Base-by-base conservation (phyloP, 2,113 vertebrate genomes). In the Passer domesticus region DNA sequence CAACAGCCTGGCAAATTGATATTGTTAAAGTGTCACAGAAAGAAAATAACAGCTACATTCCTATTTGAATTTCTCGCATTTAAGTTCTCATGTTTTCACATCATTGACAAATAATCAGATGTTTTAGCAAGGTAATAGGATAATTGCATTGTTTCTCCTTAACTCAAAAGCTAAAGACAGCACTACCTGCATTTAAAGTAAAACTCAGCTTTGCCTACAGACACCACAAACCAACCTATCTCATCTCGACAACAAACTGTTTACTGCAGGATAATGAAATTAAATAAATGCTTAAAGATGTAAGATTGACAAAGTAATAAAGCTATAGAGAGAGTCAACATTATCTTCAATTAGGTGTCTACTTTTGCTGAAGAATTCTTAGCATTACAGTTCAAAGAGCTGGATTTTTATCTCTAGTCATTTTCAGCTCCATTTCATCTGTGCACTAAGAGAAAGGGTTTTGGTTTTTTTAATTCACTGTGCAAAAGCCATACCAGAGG, bases 381-480 rank as follows among this genome's bases (percentile, higher is more conserved):
- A 91, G 18, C 73, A 30, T 67, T 60, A 78, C 27, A 60, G 66
- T 91, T 92, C 70, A 64, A 87, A 81, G 87, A 81, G 44, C 41
- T 60, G 69, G 64, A 76, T 59, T 92, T 91, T 92, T 87, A 82
- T 87, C 83, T 89, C 73, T 66, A 64, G 52, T 72, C 72, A 95
- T 95, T 96, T 96, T 92, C 89, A 95, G 89, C 87, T 87, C 66
- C 81, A 73, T 96, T 95, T 94, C 73, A 46, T 64, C 83, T 30
- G 44, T 49, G 60, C 44, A n/a, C 43, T 63, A 35, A 73, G 41
- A 63, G 33, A 69, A 70, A 33, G 62, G 50, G 13, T 33, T n/a
- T 25, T 17, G n/a, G 11, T 37, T 12, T 37, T 59, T 37, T 37
- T 24, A 24, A 39, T 63, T 81, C 7, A 0, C 47, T 52, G 66